Conservation (phyloP, 2,113 vertebrate genomes). For the Dipodomys spectabilis region DNA sequence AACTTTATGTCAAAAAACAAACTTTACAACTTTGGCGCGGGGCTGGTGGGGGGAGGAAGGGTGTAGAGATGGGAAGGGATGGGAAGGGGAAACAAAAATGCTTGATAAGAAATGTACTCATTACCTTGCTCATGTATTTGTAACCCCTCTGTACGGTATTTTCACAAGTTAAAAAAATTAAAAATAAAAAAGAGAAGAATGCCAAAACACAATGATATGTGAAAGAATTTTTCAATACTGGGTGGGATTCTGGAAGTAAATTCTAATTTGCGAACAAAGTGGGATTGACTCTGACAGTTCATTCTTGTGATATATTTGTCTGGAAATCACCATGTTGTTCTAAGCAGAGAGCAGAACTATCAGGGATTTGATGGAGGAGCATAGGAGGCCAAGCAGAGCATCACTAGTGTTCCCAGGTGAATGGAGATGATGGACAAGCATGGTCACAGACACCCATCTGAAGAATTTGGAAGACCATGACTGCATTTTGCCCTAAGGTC, state of each 20-base stretch:
- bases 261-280: background rate
- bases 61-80: too few species aligned
- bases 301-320: background rate
- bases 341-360: background rate
- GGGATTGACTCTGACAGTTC: too few species aligned
- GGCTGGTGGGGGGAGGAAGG: too few species aligned
- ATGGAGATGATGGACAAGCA: too few species aligned
- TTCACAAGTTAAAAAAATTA: too few species aligned
- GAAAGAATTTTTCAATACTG: background rate
- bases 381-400: rapidly evolving
- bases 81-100: too few species aligned
- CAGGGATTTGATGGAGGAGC: background rate
- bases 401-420: background rate
- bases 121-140: too few species aligned
- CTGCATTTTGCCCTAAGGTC: background rate
- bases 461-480: background rate
- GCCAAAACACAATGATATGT: background rate
- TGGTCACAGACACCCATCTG: rapidly evolving
- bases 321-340: background rate
- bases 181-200: background rate
- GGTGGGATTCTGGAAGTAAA: too few species aligned
- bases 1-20: too few species aligned
- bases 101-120: too few species aligned
- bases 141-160: too few species aligned
- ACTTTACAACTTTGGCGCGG: too few species aligned